Percentiles rank a stretch among this genome's conserved stretches.
Conservation (phyloP, 2,888 invertebrate species). For the Eristalis tenax region DNA sequence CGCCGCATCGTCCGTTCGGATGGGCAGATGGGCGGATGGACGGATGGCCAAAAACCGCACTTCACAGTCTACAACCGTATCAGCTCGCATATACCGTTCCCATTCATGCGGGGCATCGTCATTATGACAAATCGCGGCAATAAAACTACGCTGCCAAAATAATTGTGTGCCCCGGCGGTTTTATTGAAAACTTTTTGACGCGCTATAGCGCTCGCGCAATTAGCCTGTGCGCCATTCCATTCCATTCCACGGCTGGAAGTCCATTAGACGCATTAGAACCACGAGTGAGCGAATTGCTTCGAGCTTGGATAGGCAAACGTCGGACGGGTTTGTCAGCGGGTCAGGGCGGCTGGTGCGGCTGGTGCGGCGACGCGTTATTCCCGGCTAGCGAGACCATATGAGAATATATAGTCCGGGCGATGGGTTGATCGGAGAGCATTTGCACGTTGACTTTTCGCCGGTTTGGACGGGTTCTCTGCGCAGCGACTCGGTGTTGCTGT, state of each 20-base stretch:
- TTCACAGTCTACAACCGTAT: background rate
- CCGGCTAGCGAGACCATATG: slow-evolving; percentile 2
- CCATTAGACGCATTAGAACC: slow-evolving; percentile 36
- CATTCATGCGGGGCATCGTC: slow-evolving; percentile 35
- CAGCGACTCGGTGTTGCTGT: background rate
- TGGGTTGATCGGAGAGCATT: slow-evolving; percentile 47
- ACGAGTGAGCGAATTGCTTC: slow-evolving; percentile 15
- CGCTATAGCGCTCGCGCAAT: slow-evolving; percentile 22
- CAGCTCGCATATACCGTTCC: slow-evolving; percentile 16
- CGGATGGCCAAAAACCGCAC: background rate
- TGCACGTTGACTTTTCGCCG: slow-evolving; percentile 57
- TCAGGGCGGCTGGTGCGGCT: slow-evolving; percentile 2
- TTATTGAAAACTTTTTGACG: slow-evolving; percentile 33
- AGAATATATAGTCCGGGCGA: slow-evolving; percentile 60
- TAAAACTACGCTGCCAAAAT: slow-evolving; percentile 50
- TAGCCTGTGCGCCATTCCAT: slow-evolving; percentile 51
- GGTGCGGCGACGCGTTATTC: background rate
- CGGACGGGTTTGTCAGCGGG: slow-evolving; percentile 36
- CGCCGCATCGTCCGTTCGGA: too few relatives aligned
- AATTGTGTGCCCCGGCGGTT: slow-evolving; percentile 19
- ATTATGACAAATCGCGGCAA: slow-evolving; percentile 56
- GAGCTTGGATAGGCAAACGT: slow-evolving; percentile 18
- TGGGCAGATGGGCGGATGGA: too few relatives aligned
- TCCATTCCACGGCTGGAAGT: slow-evolving; percentile 51
- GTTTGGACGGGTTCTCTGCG: slow-evolving; percentile 29